Conservation (phyloP, 2,113 vertebrate genomes). For the Paramormyrops kingsleyae region DNA sequence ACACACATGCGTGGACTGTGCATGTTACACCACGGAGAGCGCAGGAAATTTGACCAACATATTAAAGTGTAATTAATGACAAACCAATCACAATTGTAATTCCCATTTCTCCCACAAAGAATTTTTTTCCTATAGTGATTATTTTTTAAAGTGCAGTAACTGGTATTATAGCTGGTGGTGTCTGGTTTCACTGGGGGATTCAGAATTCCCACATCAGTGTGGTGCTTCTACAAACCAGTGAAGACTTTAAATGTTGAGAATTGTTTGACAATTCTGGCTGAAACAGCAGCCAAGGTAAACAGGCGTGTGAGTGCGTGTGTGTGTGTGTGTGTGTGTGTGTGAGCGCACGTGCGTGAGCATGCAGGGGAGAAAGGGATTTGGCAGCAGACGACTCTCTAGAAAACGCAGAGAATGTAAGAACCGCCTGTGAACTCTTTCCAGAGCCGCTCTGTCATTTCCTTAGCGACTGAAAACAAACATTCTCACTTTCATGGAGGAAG, state of each 20-base stretch:
- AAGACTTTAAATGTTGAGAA: not conserved
- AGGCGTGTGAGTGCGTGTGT: not conserved
- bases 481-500: constrained; percentile 53
- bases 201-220: not conserved
- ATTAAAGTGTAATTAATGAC: not conserved
- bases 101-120: not conserved
- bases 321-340: not conserved
- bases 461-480: constrained; percentile 60
- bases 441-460: constrained; percentile 60
- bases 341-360: not conserved
- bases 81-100: not conserved
- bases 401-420: constrained; percentile 44
- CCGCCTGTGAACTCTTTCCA: constrained; percentile 45
- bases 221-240: not conserved
- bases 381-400: constrained; percentile 34
- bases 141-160: not conserved
- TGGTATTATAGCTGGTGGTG: not conserved
- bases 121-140: not conserved
- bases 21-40: not conserved
- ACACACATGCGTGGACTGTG: not conserved
- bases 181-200: not conserved
- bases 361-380: constrained; percentile 33
- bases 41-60: not conserved
- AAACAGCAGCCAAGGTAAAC: not conserved
- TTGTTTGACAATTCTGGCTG: not conserved